These are phyloP conservation scores for Anaspis maculata DNA, from an alignment of 2,888 invertebrate genomes.

Conservation along the genomic window DNA sequence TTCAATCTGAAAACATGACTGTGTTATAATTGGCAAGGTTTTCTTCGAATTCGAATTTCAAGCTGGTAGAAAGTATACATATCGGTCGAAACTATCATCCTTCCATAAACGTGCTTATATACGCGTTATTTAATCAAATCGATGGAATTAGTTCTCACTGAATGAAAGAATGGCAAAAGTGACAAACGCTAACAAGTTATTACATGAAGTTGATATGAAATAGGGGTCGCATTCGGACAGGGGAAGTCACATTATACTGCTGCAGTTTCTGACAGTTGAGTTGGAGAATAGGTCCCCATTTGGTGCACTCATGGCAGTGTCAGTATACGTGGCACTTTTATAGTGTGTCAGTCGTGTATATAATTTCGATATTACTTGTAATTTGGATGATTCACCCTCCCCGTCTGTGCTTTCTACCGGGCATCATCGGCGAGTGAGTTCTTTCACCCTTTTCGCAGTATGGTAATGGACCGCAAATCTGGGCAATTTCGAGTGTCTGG, in stretches of 20 bases:
- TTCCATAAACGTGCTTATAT: too few relatives aligned
- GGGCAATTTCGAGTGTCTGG: too few relatives aligned
- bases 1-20: too few relatives aligned
- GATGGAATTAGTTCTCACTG: conserved; percentile 16
- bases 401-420: too few relatives aligned
- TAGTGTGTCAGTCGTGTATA: conserved; percentile 7
- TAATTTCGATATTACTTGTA: conserved; percentile 7
- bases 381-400: conserved; percentile 2
- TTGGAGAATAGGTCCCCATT: conserved; percentile 6
- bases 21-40: too few relatives aligned
- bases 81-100: too few relatives aligned
- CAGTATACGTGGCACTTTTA: conserved; percentile 8
- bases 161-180: conserved; percentile 20
- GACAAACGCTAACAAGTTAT: conserved; percentile 27
- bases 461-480: too few relatives aligned
- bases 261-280: conserved; percentile 21
- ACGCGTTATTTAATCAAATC: conserved; percentile 9
- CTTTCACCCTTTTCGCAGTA: conserved; percentile 5
- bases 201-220: conserved; percentile 22
- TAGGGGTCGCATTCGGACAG: conserved; percentile 17
- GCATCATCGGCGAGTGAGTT: background rate
- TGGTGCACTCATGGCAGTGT: conserved; percentile 5
- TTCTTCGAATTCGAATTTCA: too few relatives aligned
- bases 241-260: conserved; percentile 12
- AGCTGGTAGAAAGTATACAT: too few relatives aligned